phyloP scores from a whole-genome alignment of 92 coral and sea anemone genomes.

The Zoanthus sociatus region DNA sequence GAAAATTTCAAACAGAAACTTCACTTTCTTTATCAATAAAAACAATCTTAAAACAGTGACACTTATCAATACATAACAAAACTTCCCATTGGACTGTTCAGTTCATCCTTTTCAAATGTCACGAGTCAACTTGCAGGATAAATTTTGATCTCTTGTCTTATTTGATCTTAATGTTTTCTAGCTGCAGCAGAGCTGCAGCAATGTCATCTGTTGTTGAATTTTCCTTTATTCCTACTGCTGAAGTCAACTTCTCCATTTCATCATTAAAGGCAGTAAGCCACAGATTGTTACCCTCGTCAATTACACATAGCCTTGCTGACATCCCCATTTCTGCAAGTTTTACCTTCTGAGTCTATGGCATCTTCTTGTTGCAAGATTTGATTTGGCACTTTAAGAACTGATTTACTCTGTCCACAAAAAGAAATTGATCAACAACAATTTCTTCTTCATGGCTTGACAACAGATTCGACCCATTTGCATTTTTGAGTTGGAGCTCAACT shows the following conservation, averaged over 20 bases:
- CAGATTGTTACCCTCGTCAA: constrained; percentile 27
- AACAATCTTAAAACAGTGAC: not conserved
- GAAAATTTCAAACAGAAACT: too few species aligned
- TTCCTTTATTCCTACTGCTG: constrained; percentile 21
- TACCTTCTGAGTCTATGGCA: constrained; percentile 49
- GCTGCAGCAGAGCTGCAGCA: constrained; percentile 19
- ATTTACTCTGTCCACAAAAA: constrained; percentile 37
- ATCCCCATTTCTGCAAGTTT: constrained; percentile 34
- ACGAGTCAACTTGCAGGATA: constrained; percentile 15
- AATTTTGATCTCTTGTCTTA: constrained; percentile 27
- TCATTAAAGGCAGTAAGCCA: constrained; percentile 18
- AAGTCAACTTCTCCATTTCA: constrained; percentile 29
- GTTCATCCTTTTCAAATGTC: not conserved
- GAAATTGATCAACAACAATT: constrained; percentile 34
- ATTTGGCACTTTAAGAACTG: constrained; percentile 17
- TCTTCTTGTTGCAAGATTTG: constrained; percentile 45
- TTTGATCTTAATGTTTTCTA: constrained; percentile 7
- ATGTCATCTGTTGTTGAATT: constrained; percentile 37
- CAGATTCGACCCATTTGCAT: constrained; percentile 27
- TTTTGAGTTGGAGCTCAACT: constrained; percentile 7
- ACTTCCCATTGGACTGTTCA: constrained; percentile 1
- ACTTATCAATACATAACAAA: not conserved
- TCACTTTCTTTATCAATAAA: too few species aligned
- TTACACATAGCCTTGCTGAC: constrained; percentile 28
- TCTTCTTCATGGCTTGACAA: constrained; percentile 30